Evolutionary conservation across 2,888 invertebrate genomes (phyloP).

Genomic region (Helleia helle): DNA sequence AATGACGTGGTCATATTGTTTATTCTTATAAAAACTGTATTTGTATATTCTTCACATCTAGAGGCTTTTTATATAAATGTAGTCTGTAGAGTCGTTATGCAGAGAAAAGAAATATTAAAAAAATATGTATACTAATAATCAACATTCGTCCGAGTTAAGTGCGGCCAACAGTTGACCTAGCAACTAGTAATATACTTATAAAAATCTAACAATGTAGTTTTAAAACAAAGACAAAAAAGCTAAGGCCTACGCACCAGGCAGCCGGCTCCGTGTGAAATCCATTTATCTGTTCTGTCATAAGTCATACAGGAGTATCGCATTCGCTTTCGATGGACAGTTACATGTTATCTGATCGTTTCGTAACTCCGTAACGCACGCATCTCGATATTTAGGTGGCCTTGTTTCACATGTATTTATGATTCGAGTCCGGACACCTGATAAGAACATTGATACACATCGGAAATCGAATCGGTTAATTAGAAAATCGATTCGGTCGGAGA

Average conservation of each 20-base stretch:
- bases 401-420: slow-evolving; percentile 35
- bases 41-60: no score
- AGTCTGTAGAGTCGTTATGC: no score
- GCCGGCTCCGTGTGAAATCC: not conserved
- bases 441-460: slow-evolving; percentile 9
- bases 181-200: no score
- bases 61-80: no score
- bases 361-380: slow-evolving; percentile 48
- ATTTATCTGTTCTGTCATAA: not conserved
- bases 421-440: slow-evolving; percentile 29
- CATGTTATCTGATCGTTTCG: slow-evolving; percentile 62
- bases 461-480: slow-evolving; percentile 11
- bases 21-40: no score
- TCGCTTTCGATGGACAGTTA: slow-evolving; percentile 42
- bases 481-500: slow-evolving; percentile 11
- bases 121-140: no score
- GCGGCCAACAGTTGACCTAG: no score
- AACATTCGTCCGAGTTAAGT: no score
- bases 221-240: no score
- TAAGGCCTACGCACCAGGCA: not conserved
- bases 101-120: no score
- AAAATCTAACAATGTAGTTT: no score
- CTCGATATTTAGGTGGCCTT: slow-evolving; percentile 42
- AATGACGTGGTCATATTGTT: no score
- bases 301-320: slow-evolving; percentile 33